Evolutionary conservation across 2,797 vertebrate species (phyloP).

Genomic region (Lepus oiostolus): DNA sequence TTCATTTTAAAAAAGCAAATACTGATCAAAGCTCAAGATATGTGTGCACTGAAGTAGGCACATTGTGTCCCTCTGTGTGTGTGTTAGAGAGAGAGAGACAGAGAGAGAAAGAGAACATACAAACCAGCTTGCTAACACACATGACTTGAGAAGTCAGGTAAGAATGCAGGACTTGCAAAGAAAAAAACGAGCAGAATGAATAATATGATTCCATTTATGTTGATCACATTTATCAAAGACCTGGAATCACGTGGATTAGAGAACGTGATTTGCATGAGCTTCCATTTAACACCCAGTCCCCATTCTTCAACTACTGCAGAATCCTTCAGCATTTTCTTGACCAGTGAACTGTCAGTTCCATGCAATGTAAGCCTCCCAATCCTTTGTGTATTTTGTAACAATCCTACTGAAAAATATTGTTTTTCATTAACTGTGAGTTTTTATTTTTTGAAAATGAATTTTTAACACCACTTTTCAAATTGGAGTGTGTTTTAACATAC

Average conservation of each 20-base stretch:
- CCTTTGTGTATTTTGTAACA: not conserved
- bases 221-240: not conserved
- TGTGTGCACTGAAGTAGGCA: not conserved
- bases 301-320: not conserved
- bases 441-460: conserved; percentile 20
- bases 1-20: conserved; percentile 28
- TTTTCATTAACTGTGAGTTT: not conserved
- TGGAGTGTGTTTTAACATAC: not conserved
- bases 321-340: not conserved
- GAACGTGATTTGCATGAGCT: not conserved
- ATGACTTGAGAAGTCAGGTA: too few relatives aligned
- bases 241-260: not conserved
- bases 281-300: not conserved
- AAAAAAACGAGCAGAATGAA: not conserved
- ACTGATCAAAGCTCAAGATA: conserved; percentile 2
- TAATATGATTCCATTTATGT: not conserved
- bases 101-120: not conserved
- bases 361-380: not conserved
- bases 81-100: not conserved
- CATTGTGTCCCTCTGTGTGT: not conserved
- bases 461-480: conserved; percentile 21
- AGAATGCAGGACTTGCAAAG: not conserved
- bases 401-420: not conserved
- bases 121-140: not conserved
- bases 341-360: not conserved